Percentiles rank a stretch among this genome's conserved stretches.
Conservation (phyloP, 2,888 invertebrate genomes). For the Polydesmus complanatus region DNA sequence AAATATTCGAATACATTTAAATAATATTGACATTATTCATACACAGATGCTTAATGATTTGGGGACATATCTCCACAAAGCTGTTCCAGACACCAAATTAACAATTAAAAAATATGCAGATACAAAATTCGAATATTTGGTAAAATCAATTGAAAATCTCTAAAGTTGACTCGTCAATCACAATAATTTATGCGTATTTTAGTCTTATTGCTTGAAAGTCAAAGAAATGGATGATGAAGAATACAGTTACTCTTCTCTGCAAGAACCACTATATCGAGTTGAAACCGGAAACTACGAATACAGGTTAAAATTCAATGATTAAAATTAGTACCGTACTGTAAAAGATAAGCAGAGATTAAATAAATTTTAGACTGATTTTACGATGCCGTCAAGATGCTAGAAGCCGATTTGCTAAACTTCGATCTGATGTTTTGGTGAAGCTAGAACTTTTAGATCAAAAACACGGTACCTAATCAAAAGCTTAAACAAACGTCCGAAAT, state of each 20-base stretch:
- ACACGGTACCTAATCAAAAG: conserved; percentile 54
- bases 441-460: conserved; percentile 94
- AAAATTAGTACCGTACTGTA: neutral
- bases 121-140: conserved; percentile 93
- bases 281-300: conserved; percentile 99
- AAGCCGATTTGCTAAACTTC: conserved; percentile 57
- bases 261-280: conserved; percentile 91
- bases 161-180: neutral
- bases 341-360: neutral
- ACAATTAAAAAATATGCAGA: conserved; percentile 97
- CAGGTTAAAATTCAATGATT: conserved; percentile 40
- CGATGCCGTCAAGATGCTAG: conserved; percentile 93
- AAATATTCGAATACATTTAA: neutral
- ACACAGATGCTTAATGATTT: conserved; percentile 74
- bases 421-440: conserved; percentile 72
- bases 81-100: conserved; percentile 93
- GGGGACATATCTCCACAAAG: conserved; percentile 92
- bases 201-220: conserved; percentile 93
- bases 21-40: conserved; percentile 18
- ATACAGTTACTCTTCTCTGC: conserved; percentile 76
- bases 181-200: conserved; percentile 14
- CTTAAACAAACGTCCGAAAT: neutral
- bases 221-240: conserved; percentile 99
- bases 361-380: conserved; percentile 54
- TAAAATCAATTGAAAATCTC: conserved; percentile 23